A percentile compares a stretch with the other conserved stretches of the same genome.
Evolutionary conservation across 1,140 invertebrate species (phyloP).

Genomic region (Platorchestia sp.): DNA sequence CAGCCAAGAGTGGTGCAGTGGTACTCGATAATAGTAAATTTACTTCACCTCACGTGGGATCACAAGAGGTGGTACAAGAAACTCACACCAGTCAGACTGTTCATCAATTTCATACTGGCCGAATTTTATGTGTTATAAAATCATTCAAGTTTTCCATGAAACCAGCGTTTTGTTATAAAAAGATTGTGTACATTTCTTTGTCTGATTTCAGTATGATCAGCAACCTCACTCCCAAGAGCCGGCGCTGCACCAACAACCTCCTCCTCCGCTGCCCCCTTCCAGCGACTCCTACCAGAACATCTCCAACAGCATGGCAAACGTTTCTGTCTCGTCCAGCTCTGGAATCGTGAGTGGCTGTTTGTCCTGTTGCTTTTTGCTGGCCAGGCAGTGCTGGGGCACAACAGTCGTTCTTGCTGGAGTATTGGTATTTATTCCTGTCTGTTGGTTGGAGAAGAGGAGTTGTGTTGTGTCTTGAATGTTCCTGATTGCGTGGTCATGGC

Average conservation of each 20-base stretch:
- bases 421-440: not conserved
- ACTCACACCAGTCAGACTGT: too few relatives aligned
- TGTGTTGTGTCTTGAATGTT: too few relatives aligned
- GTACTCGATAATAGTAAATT: too few relatives aligned
- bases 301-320: constrained; percentile 37
- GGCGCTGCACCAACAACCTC: constrained; percentile 1
- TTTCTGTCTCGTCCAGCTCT: not conserved
- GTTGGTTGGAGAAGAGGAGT: not conserved
- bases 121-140: not conserved
- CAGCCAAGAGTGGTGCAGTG: too few relatives aligned
- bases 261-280: constrained; percentile 8
- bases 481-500: too few relatives aligned
- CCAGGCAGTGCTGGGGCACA: not conserved
- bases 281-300: constrained; percentile 33
- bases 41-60: too few relatives aligned
- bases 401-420: not conserved
- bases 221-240: not conserved
- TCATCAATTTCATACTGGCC: too few relatives aligned
- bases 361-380: not conserved
- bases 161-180: not conserved
- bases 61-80: too few relatives aligned
- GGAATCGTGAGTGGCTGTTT: not conserved
- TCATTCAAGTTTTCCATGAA: not conserved
- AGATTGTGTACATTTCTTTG: not conserved
- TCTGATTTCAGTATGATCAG: constrained; percentile 13